A percentile compares a stretch with the other conserved stretches of the same genome.
phyloP scores from a whole-genome alignment of 2,888 invertebrate genomes.

The Torymus texanus region DNA sequence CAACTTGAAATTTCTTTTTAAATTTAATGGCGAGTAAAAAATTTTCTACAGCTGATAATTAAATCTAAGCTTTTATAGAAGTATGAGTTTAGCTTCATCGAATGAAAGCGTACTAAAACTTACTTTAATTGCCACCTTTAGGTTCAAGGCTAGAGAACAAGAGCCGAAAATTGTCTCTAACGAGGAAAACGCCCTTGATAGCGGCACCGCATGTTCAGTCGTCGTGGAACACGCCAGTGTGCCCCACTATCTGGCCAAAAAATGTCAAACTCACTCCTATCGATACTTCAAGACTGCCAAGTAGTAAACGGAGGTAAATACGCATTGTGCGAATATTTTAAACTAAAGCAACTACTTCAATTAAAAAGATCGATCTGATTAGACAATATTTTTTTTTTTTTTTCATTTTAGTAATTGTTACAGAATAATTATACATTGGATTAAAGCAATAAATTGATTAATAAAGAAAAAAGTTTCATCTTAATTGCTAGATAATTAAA shows the following conservation, averaged over 20 bases:
- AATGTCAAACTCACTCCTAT: slow-evolving; percentile 72
- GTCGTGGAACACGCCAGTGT: slow-evolving; percentile 69
- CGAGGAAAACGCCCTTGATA: slow-evolving; percentile 61
- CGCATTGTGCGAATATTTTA: neutral
- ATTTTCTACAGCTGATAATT: too few relatives aligned
- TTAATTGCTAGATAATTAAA: too few relatives aligned
- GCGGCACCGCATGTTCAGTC: slow-evolving; percentile 66
- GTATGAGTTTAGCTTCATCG: too few relatives aligned
- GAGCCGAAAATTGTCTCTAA: slow-evolving; percentile 56
- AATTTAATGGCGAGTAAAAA: too few relatives aligned
- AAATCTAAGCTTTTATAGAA: too few relatives aligned
- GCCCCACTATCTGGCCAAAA: slow-evolving; percentile 69
- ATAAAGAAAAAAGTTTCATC: too few relatives aligned
- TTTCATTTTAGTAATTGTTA: too few relatives aligned
- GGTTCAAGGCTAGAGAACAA: slow-evolving; percentile 43
- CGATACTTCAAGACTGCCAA: slow-evolving; percentile 68
- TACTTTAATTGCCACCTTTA: slow-evolving; percentile 12
- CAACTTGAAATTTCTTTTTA: too few relatives aligned
- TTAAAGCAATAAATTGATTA: too few relatives aligned
- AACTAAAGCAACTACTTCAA: neutral
- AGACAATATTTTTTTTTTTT: too few relatives aligned
- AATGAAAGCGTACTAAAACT: neutral
- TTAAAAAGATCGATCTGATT: too few relatives aligned
- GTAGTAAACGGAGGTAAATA: slow-evolving; percentile 66
- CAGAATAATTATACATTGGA: too few relatives aligned